A percentile compares a stretch with the other conserved stretches of the same genome.
Evolutionary conservation across 2,888 invertebrate species (phyloP).

Genomic region (Synanthedon myopaeformis): DNA sequence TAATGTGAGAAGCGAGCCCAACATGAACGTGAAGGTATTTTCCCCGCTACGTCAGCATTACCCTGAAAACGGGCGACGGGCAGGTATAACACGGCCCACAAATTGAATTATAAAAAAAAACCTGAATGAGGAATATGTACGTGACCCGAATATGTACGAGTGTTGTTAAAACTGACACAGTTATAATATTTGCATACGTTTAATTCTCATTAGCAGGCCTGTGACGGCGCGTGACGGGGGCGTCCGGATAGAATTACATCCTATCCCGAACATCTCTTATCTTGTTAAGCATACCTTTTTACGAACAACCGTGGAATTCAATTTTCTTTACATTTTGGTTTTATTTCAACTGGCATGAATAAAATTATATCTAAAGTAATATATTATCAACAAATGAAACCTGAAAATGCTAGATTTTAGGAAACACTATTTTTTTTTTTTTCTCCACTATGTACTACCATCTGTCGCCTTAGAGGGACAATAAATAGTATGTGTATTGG

Average conservation of each 20-base stretch:
- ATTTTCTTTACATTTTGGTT: background rate
- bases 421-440: too few species aligned
- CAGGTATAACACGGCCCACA: background rate
- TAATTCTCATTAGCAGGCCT: conserved; percentile 1
- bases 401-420: too few species aligned
- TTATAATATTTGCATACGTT: conserved; percentile 4
- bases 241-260: background rate
- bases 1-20: too few species aligned
- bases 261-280: background rate
- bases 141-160: background rate
- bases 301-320: background rate
- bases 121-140: background rate
- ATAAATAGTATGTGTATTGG: too few species aligned
- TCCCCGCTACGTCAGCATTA: too few species aligned
- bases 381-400: too few species aligned
- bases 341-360: too few species aligned
- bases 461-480: too few species aligned
- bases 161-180: background rate
- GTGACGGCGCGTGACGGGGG: background rate
- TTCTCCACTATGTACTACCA: too few species aligned
- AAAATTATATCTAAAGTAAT: too few species aligned
- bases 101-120: background rate
- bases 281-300: background rate
- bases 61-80: background rate
- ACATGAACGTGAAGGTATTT: too few species aligned